Base-by-base conservation (phyloP, 2,888 invertebrate genomes). In the Molanna angustata region DNA sequence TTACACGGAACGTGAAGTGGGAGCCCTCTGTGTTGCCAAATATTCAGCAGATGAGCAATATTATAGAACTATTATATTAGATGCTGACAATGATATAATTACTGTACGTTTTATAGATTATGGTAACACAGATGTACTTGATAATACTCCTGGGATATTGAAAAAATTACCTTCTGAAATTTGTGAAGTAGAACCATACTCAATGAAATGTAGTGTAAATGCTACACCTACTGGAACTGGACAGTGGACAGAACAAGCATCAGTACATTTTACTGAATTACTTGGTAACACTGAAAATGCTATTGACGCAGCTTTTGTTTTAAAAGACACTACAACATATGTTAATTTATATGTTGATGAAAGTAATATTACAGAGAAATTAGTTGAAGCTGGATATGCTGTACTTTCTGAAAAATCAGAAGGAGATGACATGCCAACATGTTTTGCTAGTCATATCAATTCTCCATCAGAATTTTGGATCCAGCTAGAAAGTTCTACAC, bases 61-160 rank as follows among this genome's bases (percentile, higher is more conserved):
- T 96, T 97, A 97, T 69, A 80, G 97, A 52, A 96, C 94, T 0
- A 85, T 85, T 65, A 86, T 97, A 6, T 80, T 94, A 33, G 92
- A 91, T 65, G 80, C 86, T 0, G 85, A 86, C 58, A 76, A 80
- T 4, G 88, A 89, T 58, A 84, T 88, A 32, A 88, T 84, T 7
- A 88, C 87, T 0, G 82, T 90, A 1, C 80, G 87, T 22, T 90
- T 89, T 62, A 80, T 88, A 11, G 90, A 90, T 65, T 89, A 82
- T 62, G 90, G 90, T 7, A 89, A 88, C 63, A 88, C 88, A 0
- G 89, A 90, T 61, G 83, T 86, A 0, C 74, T 88, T 1, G 80
- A 83, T 40, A 86, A 84, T 57, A 74, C 77, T 17, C 77, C 79
- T 0, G 78, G 74, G 0, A 69, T 79, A 18, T 72, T 88, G 7